phyloP scores from a whole-genome alignment of 2,797 vertebrate species.

The Acanthis flammea region DNA sequence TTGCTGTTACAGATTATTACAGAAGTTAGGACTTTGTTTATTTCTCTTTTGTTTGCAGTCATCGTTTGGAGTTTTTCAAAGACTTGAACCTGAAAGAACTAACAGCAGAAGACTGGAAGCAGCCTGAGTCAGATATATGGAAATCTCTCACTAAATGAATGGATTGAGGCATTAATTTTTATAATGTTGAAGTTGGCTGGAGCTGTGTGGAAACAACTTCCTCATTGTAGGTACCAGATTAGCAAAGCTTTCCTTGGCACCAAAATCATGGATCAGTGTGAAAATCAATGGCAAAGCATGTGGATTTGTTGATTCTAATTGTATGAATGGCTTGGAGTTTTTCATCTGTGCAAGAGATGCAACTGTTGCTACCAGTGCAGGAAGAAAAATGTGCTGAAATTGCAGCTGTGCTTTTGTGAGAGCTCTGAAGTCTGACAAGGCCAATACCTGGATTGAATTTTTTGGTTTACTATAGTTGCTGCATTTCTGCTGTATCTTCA shows the following conservation, averaged over 20 bases:
- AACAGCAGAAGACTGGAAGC: slow-evolving; percentile 71
- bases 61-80: slow-evolving; percentile 75
- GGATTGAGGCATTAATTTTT: neutral
- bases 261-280: neutral
- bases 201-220: neutral
- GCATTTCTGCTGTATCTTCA: neutral
- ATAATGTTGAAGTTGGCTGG: neutral
- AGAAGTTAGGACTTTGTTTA: neutral
- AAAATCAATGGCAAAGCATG: neutral
- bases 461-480: neutral
- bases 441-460: neutral
- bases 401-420: neutral
- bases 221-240: neutral
- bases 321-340: neutral
- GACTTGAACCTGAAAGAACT: slow-evolving; percentile 62
- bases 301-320: neutral
- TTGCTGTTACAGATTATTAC: neutral
- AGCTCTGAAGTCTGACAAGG: neutral
- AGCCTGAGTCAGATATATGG: slow-evolving; percentile 72
- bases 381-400: neutral
- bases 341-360: neutral
- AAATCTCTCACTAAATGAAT: neutral
- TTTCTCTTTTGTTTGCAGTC: slow-evolving; percentile 55
- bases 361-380: neutral
- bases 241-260: neutral